Conservation (phyloP, 2,113 vertebrate genomes). For the Aldabrachelys gigantea region DNA sequence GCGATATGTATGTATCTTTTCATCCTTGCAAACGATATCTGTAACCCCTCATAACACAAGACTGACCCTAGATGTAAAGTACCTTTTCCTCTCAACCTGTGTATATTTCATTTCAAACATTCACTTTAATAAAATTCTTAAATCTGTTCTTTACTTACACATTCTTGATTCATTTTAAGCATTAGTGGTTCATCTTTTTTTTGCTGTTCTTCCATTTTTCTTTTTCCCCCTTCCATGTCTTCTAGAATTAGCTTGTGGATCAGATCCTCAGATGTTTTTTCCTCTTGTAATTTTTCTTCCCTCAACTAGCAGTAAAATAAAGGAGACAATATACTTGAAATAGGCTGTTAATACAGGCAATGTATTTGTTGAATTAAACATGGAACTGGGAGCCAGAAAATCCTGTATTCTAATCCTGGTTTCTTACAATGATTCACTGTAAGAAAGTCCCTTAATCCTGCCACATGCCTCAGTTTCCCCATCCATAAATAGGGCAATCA, state of each 20-base stretch:
- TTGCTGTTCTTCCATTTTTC: constrained; percentile 77
- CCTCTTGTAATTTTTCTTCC: constrained; percentile 82
- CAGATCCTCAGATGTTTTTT: constrained; percentile 77
- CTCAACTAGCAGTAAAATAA: constrained; percentile 69
- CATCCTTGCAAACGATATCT: no score
- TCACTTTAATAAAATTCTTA: no score
- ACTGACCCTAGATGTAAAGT: no score
- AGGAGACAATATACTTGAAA: not conserved
- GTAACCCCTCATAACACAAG: no score
- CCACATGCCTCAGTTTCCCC: not conserved
- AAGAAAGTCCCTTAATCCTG: not conserved
- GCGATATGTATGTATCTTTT: no score
- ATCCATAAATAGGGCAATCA: not conserved
- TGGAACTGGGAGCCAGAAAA: not conserved
- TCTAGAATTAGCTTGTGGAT: constrained; percentile 75
- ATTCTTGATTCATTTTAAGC: constrained; percentile 73
- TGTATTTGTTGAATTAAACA: not conserved
- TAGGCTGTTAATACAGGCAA: not conserved
- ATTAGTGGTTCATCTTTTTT: constrained; percentile 77
- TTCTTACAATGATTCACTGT: not conserved
- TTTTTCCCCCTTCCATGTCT: constrained; percentile 74
- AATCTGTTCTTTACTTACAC: constrained; percentile 66
- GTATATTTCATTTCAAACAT: no score
- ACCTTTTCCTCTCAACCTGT: no score
- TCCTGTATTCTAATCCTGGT: not conserved